Evolutionary conservation across 2,113 vertebrate species (phyloP), one percentile per base, ranked within the genome.

Genomic region (Halcyon malimbica): DNA sequence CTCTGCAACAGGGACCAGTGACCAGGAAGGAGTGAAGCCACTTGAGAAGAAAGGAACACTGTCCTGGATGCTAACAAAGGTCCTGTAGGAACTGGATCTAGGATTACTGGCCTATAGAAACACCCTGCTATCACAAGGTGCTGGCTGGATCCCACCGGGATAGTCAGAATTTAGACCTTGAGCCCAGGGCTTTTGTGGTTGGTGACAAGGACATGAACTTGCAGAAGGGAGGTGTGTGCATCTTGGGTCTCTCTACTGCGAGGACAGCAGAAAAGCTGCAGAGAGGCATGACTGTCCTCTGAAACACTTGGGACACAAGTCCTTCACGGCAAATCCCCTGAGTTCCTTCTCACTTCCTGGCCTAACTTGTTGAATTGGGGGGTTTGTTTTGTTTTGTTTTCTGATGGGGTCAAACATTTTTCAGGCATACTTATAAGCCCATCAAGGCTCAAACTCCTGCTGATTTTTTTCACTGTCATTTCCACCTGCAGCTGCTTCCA

Each of bases 401-500:
- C 88, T 71, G 91, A 82, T 17, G 50, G 62, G 7, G 26, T 69
- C 93, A 97, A 87, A 95, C 92, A 28, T 95, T 96, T 96, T 84
- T 97, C 93, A 97, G 90, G 71, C 85, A 95, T 62, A 94, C 79
- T 11, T 65, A 94, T 76, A 92, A 97, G 59, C 60, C 73, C 83
- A 13, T 95, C 87, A 76, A 78, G 82, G 78, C 95, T 96, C 91
- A 94, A 83, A 83, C 71, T 78, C 84, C 89, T 95, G 57, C 69
- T 83, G 4, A 70, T 85, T 93, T 95, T 98, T 97, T 98, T 98
- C 71, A 99, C 94, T 33, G 99, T 99, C 68, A 99, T 96, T 96
- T 99, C 98, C 96, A 99, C 98, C 95, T 98, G 98, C 56, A 99
- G 98, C 94, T 98, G 97, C 94, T 99, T 99, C 99, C 99, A 99